phyloP scores from a whole-genome alignment of 2,888 invertebrate genomes.

The Cremastinae sp. region DNA sequence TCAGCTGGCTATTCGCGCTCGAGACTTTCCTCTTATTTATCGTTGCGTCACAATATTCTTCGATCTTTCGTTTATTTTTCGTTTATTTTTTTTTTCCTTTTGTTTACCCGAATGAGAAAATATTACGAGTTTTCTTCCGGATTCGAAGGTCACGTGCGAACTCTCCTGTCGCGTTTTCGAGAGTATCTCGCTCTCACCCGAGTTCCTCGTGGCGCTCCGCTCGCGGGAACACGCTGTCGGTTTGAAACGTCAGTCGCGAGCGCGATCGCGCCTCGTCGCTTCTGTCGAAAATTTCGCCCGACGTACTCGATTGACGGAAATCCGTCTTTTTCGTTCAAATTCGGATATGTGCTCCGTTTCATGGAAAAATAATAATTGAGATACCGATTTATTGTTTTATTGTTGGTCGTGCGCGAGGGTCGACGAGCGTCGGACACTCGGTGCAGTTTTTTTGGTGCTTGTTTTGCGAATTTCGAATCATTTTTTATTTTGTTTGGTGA shows the following conservation, averaged over 20 bases:
- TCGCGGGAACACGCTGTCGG: conserved; percentile 68
- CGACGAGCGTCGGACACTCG: conserved; percentile 31
- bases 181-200: conserved; percentile 13
- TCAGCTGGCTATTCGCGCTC: too few species aligned
- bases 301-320: conserved; percentile 21
- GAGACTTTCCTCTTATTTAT: too few species aligned
- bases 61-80: background rate
- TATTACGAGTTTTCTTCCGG: too few species aligned
- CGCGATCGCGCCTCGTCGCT: conserved; percentile 51
- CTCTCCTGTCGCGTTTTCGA: conserved; percentile 24
- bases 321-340: background rate
- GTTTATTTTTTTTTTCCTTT: background rate
- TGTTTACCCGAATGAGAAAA: background rate
- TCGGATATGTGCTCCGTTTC: conserved; percentile 5
- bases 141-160: conserved; percentile 1
- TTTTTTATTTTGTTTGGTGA: background rate
- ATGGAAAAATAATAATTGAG: too few species aligned
- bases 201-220: conserved; percentile 60
- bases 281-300: conserved; percentile 8
- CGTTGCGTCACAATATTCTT: too few species aligned
- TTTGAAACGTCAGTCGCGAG: conserved; percentile 63
- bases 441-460: background rate
- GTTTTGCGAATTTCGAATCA: background rate
- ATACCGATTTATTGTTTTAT: too few species aligned
- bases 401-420: conserved; percentile 8